Conservation (phyloP, 1,140 invertebrate species). For the Aricia agestis region DNA sequence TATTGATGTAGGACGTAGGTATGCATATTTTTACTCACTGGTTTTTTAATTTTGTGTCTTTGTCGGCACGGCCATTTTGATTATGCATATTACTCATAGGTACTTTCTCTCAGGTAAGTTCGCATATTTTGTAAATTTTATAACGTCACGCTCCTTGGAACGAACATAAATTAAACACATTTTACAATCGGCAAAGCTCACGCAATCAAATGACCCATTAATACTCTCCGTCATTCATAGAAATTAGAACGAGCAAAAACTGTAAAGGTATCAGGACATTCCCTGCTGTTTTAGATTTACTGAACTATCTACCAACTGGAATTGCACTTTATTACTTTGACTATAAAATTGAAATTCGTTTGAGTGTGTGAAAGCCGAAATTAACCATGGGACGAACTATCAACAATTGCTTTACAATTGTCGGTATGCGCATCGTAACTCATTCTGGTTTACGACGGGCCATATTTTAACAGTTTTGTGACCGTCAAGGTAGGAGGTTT, state of each 20-base stretch:
- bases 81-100: background rate
- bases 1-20: too few species aligned
- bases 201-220: constrained; percentile 24
- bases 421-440: constrained; percentile 48
- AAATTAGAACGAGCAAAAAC: constrained; percentile 33
- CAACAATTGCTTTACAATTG: constrained; percentile 59
- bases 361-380: constrained; percentile 21
- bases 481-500: constrained; percentile 34
- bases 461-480: constrained; percentile 48
- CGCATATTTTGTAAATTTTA: background rate
- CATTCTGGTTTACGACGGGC: constrained; percentile 54
- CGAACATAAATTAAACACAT: background rate
- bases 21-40: background rate
- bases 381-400: constrained; percentile 44
- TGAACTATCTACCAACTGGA: background rate
- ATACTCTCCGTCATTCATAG: constrained; percentile 36
- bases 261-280: constrained; percentile 19
- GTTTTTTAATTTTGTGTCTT: too few species aligned
- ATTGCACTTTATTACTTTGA: background rate
- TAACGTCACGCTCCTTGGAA: background rate
- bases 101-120: background rate
- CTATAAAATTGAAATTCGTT: constrained; percentile 19
- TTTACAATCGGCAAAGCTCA: constrained; percentile 4
- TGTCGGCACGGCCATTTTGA: background rate
- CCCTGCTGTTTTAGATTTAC: constrained; percentile 16